Percentiles rank a stretch among this genome's conserved stretches.
These are phyloP conservation scores for Aldabrachelys gigantea DNA, from an alignment of 2,113 vertebrate genomes.

Conservation along the genomic window DNA sequence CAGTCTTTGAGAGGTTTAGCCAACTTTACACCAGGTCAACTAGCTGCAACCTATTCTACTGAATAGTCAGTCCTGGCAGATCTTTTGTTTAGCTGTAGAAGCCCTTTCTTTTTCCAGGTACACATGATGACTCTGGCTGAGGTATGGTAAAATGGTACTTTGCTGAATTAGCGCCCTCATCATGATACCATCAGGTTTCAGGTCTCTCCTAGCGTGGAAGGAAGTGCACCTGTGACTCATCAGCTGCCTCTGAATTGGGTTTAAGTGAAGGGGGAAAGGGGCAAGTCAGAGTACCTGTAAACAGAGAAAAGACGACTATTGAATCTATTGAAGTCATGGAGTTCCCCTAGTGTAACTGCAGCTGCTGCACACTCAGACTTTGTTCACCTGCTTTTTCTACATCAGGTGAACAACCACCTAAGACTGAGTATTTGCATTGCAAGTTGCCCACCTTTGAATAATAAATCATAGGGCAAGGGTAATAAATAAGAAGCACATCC, in stretches of 20 bases:
- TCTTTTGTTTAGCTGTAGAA: not conserved
- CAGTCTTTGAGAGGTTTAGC: not conserved
- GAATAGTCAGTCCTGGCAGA: not conserved
- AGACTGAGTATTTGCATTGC: conserved; percentile 53
- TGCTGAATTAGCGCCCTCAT: not conserved
- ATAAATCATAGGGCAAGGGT: conserved; percentile 43
- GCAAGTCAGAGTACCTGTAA: too few relatives aligned
- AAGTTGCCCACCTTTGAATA: conserved; percentile 42
- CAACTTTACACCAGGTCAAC: not conserved
- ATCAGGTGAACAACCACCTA: conserved; percentile 27
- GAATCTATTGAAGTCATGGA: too few relatives aligned
- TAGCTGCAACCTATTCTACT: not conserved
- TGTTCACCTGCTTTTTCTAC: not conserved
- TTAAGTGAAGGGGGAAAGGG: too few relatives aligned
- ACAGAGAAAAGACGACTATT: too few relatives aligned
- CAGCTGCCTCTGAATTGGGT: too few relatives aligned
- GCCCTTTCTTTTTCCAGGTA: not conserved
- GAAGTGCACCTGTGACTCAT: too few relatives aligned
- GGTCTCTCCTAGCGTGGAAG: not conserved
- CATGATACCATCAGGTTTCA: not conserved
- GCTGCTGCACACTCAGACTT: not conserved
- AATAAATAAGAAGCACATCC: conserved; percentile 43
- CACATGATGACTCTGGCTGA: too few relatives aligned
- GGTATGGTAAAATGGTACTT: not conserved
- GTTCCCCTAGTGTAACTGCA: too few relatives aligned